Base-by-base conservation (phyloP, 2,888 invertebrate species). In the Scrobipalpa costella region DNA sequence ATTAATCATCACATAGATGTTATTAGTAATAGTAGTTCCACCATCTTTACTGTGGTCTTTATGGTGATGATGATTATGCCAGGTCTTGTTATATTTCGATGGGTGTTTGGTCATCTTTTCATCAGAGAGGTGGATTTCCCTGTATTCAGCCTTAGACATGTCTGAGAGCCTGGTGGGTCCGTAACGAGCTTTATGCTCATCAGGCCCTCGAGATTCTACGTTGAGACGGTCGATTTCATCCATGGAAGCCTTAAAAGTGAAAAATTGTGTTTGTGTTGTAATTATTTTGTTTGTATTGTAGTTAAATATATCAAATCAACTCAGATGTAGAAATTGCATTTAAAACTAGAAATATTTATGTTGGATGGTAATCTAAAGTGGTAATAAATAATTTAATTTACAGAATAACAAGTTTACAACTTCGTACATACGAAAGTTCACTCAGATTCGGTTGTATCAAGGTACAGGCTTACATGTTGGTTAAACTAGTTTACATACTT, bases 101-200 rank as follows among this genome's bases (percentile, higher is more conserved):
- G 80, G 77, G 11, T 75, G 61, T 63, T 79, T 83, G 7, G 64
- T 44, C n/a, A 77, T 60, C 63, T 70, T 79, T 63, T 90, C 90
- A 68, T 90, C 90, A 1, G 90, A 84, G 0, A 92, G 73, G 66
- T 93, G 92, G 17, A 88, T 72, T 0, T 89, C 86, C 74, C 81
- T 82, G 73, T 94, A 95, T 77, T 95, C 94, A 7, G 89, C 81
- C 69, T 91, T 89, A 7, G 93, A 93, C 82, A 95, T 85, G 72
- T 95, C 94, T 5, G 94, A 93, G 67, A 93, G 92, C 62, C 87
- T 86, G 0, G 93, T 95, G 0, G 94, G 74, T 2, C 94, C 94
- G 80, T 92, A 94, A 27, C 80, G 77, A 0, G 94, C 94, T 73
- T 85, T 77, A 17, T 74, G 77, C 0, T 79, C 68, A 0, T 87